Percentiles rank a stretch among this genome's conserved stretches.
phyloP scores from a whole-genome alignment of 1,140 invertebrate genomes.

The Ips typographus region DNA sequence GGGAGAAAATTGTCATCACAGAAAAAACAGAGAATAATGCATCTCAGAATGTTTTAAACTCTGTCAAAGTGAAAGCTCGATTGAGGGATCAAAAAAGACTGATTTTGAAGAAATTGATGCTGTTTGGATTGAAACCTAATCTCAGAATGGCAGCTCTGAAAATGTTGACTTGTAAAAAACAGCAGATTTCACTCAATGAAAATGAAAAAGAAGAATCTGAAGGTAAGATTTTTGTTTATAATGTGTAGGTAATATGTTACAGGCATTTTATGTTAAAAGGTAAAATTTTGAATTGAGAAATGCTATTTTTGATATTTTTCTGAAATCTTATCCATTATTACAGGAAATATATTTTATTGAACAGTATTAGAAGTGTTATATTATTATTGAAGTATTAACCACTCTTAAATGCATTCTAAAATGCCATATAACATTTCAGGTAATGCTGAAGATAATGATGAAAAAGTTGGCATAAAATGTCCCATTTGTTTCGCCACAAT shows the following conservation, averaged over 20 bases:
- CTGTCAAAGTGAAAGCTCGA: conserved; percentile 46
- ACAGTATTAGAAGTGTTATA: too few species aligned
- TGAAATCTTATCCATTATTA: too few species aligned
- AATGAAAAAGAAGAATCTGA: conserved; percentile 43
- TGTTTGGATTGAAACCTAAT: conserved; percentile 50
- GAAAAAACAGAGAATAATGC: conserved; percentile 43
- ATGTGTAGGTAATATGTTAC: too few species aligned
- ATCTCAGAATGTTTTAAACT: conserved; percentile 40
- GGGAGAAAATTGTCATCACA: conserved; percentile 42
- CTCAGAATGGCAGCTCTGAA: conserved; percentile 48
- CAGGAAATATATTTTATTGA: too few species aligned
- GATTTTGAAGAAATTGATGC: conserved; percentile 48
- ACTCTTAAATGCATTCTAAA: too few species aligned
- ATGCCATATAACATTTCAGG: conserved; percentile 25
- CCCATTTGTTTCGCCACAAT: conserved; percentile 58
- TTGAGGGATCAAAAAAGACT: conserved; percentile 48
- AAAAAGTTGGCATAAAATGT: conserved; percentile 53
- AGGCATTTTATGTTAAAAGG: too few species aligned
- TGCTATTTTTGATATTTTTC: too few species aligned
- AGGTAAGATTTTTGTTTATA: conserved; percentile 23
- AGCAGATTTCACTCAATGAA: conserved; percentile 39
- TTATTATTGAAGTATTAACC: too few species aligned
- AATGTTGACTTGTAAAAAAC: conserved; percentile 46
- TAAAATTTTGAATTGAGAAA: too few species aligned
- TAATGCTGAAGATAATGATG: conserved; percentile 43